A percentile compares a stretch with the other conserved stretches of the same genome.
Evolutionary conservation across 2,797 vertebrate genomes (phyloP).

Genomic region (Epinephelus awoara): DNA sequence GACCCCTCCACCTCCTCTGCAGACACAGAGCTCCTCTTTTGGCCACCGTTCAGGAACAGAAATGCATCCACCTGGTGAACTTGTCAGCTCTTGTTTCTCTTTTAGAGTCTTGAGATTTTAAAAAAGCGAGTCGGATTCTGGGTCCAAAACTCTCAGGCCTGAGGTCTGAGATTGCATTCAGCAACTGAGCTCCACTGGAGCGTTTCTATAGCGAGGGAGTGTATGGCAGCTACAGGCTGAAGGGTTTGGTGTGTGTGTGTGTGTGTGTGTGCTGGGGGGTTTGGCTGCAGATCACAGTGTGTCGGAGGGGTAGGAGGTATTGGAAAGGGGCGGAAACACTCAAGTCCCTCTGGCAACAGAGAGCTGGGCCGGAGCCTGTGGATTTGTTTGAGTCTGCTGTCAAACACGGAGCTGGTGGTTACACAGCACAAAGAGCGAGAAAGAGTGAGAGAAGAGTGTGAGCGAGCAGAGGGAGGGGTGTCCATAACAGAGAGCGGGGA

Average conservation of each 20-base stretch:
- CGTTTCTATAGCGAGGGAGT: constrained; percentile 51
- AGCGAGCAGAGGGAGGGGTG: constrained; percentile 37
- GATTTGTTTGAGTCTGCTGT: constrained; percentile 82
- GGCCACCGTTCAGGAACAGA: constrained; percentile 36
- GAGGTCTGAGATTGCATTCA: constrained; percentile 47
- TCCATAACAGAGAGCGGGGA: constrained; percentile 27
- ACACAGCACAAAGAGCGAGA: constrained; percentile 65
- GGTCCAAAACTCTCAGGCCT: constrained; percentile 35
- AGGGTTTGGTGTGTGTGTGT: constrained; percentile 20
- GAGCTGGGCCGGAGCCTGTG: constrained; percentile 70
- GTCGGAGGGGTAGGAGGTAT: constrained; percentile 52
- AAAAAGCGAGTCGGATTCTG: constrained; percentile 38
- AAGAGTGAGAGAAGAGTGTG: constrained; percentile 34
- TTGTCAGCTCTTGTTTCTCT: constrained; percentile 47
- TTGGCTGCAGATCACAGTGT: constrained; percentile 75
- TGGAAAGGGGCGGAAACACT: constrained; percentile 71
- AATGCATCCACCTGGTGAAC: constrained; percentile 56
- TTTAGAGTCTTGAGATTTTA: constrained; percentile 18
- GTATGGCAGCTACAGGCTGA: constrained; percentile 48
- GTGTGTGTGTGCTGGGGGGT: constrained; percentile 7
- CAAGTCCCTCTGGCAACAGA: constrained; percentile 74
- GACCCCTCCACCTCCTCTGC: constrained; percentile 14
- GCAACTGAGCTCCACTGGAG: constrained; percentile 39
- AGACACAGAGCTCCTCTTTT: constrained; percentile 42
- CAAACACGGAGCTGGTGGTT: constrained; percentile 77